Conservation (phyloP, 2,888 invertebrate species). For the Marronus borbonicus region DNA sequence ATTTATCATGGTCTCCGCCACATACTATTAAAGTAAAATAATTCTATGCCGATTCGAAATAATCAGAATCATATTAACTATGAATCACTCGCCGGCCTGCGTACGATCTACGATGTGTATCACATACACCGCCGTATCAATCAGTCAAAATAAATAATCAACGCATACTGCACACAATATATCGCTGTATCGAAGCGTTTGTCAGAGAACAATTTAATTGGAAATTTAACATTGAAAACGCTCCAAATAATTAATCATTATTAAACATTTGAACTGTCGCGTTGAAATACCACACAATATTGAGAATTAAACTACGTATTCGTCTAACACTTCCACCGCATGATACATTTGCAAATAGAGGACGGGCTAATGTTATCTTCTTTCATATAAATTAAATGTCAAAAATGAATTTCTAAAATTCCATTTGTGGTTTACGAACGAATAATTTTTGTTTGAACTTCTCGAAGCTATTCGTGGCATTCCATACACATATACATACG, state of each 20-base stretch:
- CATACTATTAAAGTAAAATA: too few species aligned
- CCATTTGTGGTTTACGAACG: not conserved
- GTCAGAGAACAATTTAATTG: conserved; percentile 13
- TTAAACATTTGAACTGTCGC: conserved; percentile 20
- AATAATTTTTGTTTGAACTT: conserved; percentile 2
- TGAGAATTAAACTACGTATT: conserved; percentile 27
- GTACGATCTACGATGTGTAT: not conserved
- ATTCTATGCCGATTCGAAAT: not conserved
- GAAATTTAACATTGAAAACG: conserved; percentile 21
- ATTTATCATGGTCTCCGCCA: too few species aligned
- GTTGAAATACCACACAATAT: conserved; percentile 21
- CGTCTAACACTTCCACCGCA: not conserved
- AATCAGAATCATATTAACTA: not conserved
- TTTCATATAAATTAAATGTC: conserved; percentile 27
- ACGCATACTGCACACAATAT: conserved; percentile 7
- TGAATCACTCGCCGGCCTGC: not conserved
- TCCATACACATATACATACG: not conserved
- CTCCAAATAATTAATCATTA: conserved; percentile 27
- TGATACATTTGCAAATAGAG: not conserved
- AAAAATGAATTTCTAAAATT: conserved; percentile 11
- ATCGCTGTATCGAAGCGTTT: conserved; percentile 11
- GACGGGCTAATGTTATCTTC: not conserved
- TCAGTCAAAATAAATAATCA: conserved; percentile 29
- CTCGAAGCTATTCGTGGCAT: not conserved
- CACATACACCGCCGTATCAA: conserved; percentile 1